phyloP scores from a whole-genome alignment of 2,113 vertebrate species.

The Stomatorhinus ivindoensis region DNA sequence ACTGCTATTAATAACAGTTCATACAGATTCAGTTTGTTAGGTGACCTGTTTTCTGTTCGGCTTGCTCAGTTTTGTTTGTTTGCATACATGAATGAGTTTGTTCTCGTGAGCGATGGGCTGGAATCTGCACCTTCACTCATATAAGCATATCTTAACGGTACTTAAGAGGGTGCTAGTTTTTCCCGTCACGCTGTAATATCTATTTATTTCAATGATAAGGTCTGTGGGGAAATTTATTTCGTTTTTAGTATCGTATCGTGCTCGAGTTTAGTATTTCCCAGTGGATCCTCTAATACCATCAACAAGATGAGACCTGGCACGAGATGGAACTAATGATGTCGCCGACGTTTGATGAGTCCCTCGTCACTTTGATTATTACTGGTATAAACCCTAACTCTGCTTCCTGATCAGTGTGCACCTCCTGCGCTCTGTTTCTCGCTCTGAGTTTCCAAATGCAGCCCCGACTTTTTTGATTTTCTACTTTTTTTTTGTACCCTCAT shows the following conservation, averaged over 20 bases:
- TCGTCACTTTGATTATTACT: background rate
- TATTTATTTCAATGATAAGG: conserved; percentile 4
- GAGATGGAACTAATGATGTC: conserved; percentile 8
- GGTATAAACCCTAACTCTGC: background rate
- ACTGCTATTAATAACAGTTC: background rate
- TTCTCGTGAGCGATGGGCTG: background rate
- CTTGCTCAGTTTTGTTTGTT: background rate
- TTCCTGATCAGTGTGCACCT: background rate
- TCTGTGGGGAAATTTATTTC: conserved; percentile 10
- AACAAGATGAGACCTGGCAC: background rate
- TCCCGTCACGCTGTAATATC: conserved; percentile 10
- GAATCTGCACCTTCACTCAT: background rate
- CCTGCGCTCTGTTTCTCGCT: background rate
- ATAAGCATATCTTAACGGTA: conserved; percentile 7
- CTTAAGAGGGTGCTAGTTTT: conserved; percentile 4
- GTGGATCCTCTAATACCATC: conserved; percentile 13
- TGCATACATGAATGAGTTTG: background rate
- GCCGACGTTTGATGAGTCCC: conserved; percentile 8
- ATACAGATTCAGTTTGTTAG: background rate
- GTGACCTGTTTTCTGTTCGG: background rate
- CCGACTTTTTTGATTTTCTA: background rate
- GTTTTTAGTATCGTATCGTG: background rate
- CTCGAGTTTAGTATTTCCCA: conserved; percentile 13
- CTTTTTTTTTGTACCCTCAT: background rate
- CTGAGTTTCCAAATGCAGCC: background rate